A percentile compares a stretch with the other conserved stretches of the same genome.
phyloP scores from a whole-genome alignment of 2,888 invertebrate species.

The Drosophila nr. perissopoda region DNA sequence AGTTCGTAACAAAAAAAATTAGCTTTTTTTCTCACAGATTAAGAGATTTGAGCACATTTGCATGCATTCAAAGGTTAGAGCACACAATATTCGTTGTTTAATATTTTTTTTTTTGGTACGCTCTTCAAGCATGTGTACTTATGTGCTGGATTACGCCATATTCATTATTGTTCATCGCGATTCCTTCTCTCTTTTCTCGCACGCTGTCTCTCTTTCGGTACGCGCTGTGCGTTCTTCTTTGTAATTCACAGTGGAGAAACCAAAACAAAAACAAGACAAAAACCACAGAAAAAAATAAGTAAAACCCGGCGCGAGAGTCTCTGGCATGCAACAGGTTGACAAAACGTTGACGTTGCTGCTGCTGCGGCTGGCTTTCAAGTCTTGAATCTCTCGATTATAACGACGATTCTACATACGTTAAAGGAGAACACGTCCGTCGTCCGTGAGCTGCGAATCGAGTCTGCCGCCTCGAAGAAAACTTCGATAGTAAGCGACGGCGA shows the following conservation, averaged over 20 bases:
- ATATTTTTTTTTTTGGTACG: conserved; percentile 6
- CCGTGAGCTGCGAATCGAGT: conserved; percentile 65
- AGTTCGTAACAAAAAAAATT: background rate
- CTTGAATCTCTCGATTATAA: background rate
- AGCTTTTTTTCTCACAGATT: background rate
- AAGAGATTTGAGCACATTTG: background rate
- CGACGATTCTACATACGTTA: conserved; percentile 24
- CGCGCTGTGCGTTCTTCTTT: conserved; percentile 8
- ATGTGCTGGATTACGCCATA: conserved; percentile 46
- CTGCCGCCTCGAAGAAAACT: conserved; percentile 55
- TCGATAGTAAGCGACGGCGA: conserved; percentile 33
- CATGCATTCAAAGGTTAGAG: conserved; percentile 13
- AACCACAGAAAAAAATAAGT: conserved; percentile 2
- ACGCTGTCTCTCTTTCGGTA: background rate
- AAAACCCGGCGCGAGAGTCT: conserved; percentile 37
- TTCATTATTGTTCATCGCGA: conserved; percentile 2
- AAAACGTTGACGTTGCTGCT: conserved; percentile 11
- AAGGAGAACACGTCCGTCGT: conserved; percentile 62
- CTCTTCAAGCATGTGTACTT: conserved; percentile 9
- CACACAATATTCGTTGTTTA: conserved; percentile 22
- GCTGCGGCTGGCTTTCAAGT: background rate
- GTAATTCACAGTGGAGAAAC: conserved; percentile 34
- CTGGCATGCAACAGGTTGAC: conserved; percentile 50
- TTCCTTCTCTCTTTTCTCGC: background rate
- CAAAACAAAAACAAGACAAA: conserved; percentile 41